Base-by-base conservation (phyloP, 2,888 invertebrate species). In the Brachypalpus laphriformis region DNA sequence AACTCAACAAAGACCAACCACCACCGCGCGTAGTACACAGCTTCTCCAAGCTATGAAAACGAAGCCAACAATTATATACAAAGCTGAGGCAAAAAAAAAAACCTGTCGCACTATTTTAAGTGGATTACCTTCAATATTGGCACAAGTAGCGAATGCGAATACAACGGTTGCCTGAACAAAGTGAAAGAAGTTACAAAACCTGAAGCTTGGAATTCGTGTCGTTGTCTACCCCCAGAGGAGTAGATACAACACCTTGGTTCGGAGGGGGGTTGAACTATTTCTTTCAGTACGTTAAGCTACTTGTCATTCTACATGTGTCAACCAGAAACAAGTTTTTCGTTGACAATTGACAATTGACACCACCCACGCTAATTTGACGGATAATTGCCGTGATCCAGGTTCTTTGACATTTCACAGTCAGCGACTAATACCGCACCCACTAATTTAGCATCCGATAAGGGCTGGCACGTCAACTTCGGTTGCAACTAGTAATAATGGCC, bases 81-180 rank as follows among this genome's bases (percentile, higher is more conserved):
- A 28, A 42, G 49, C 42, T 22, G 8, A 49, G 49, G 16, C 68
- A 54, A 16, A 9, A 65, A 78, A 51, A 65, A 63, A 80, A 68
- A 80, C 74, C 80, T 81, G 80, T 81, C 70, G 56, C 51, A 75
- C 75, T 81, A 47, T 81, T 59, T 66, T 65, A 61, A 65, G 85
- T 82, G 77, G 82, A 76, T 77, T 86, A 82, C 86, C 82, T 81
- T 86, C 82, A 76, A 72, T 77, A 82, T 86, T 82, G 86, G 76
- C 86, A 72, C 77, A 82, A 70, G 74, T 49, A 25, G 49, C 51
- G 28, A 68, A 47, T 54, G 34, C 54, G 56, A 56, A 49, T 47
- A 22, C 37, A 25, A 16, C 8, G 7, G 45, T 54, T 40, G 51
- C 37, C 34, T 74, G 63, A 57, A 42, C 28, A 54, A 75, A 83